phyloP scores from a whole-genome alignment of 2,113 vertebrate genomes.

The Podiceps cristatus region DNA sequence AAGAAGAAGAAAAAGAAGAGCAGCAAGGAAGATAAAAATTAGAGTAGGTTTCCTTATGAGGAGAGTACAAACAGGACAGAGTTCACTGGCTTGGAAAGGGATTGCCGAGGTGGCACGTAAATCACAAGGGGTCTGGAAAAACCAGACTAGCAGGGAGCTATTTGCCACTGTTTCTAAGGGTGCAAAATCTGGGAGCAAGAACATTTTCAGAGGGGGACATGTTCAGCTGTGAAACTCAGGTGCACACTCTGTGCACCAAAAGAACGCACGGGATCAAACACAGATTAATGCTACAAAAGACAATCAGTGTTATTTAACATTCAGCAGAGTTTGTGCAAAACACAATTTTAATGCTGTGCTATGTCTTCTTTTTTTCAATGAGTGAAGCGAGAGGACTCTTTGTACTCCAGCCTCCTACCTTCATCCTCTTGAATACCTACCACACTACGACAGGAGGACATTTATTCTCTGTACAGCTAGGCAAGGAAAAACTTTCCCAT shows the following conservation, averaged over 20 bases:
- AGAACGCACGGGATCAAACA: not conserved
- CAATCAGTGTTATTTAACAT: not conserved
- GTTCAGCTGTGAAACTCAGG: not conserved
- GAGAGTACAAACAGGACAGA: not conserved
- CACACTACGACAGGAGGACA: not conserved
- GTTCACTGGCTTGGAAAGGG: not conserved
- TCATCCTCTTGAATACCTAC: not conserved
- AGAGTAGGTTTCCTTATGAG: not conserved
- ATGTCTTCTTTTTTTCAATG: not conserved
- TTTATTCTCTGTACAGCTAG: not conserved
- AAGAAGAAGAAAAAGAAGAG: not conserved
- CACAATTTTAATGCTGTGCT: not conserved
- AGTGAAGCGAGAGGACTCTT: not conserved
- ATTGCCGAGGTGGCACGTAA: not conserved
- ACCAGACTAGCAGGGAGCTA: not conserved
- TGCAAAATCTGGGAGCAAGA: not conserved
- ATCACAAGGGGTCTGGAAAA: not conserved
- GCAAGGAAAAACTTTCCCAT: not conserved
- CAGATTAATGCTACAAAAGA: not conserved
- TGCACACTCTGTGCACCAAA: not conserved
- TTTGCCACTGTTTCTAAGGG: not conserved
- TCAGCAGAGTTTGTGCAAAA: not conserved
- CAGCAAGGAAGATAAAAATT: not conserved
- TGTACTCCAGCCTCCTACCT: not conserved
- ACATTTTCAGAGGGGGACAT: not conserved